A percentile compares a stretch with the other conserved stretches of the same genome.
Conservation (phyloP, 2,113 vertebrate species). For the Hipposideros armiger region DNA sequence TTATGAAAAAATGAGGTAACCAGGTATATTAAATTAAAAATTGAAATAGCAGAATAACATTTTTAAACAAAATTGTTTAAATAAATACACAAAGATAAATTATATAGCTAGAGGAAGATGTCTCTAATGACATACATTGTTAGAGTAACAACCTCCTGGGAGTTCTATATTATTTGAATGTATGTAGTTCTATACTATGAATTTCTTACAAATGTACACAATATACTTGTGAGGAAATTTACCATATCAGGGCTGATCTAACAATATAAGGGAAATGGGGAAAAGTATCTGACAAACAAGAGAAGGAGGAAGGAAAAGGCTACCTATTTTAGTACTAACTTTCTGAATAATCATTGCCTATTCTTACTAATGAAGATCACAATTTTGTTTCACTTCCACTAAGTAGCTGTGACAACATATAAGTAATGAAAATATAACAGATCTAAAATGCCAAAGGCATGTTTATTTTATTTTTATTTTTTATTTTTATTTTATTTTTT, state of each 20-base stretch:
- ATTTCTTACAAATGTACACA: conserved; percentile 28
- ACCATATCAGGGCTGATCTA: background rate
- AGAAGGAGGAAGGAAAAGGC: background rate
- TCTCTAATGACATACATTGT: background rate
- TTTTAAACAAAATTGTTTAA: background rate
- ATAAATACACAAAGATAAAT: conserved; percentile 42
- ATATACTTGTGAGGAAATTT: background rate
- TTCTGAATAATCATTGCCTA: background rate
- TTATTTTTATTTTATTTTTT: no score
- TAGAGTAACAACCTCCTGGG: background rate
- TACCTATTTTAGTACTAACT: background rate
- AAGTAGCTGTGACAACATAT: background rate
- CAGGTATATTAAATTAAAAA: conserved; percentile 21
- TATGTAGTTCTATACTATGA: background rate
- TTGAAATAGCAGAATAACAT: background rate
- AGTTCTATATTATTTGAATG: background rate
- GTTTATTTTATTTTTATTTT: no score
- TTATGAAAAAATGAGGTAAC: background rate
- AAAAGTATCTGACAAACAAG: background rate
- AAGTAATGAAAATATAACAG: background rate
- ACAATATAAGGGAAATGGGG: background rate
- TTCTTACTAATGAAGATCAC: background rate
- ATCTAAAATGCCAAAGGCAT: background rate
- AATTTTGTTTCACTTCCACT: background rate
- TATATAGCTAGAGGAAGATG: background rate